These are phyloP conservation scores for Clarias batrachus DNA, from an alignment of 2,113 vertebrate genomes.

Conservation along the genomic window DNA sequence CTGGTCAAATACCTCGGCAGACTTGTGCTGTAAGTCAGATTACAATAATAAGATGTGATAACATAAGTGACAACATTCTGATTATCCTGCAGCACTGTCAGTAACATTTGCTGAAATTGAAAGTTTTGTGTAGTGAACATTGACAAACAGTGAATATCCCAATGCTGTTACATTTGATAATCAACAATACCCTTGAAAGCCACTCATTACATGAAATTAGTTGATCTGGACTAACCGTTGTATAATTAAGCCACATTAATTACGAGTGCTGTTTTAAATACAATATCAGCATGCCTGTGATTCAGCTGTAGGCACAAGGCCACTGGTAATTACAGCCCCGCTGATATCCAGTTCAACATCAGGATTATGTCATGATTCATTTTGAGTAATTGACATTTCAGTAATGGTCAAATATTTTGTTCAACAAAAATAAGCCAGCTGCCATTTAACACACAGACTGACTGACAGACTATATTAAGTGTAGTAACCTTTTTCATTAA, in stretches of 20 bases:
- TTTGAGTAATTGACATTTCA: too few species aligned
- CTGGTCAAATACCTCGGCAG: background rate
- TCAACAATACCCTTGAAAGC: too few species aligned
- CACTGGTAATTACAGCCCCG: background rate
- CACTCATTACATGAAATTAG: too few species aligned
- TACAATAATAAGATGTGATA: background rate
- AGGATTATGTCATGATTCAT: background rate
- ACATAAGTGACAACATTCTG: background rate
- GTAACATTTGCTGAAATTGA: too few species aligned
- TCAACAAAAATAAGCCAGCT: background rate
- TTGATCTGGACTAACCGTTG: too few species aligned
- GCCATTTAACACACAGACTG: background rate
- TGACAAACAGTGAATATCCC: too few species aligned
- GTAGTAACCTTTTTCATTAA: background rate
- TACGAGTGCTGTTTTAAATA: background rate
- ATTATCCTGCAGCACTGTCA: background rate
- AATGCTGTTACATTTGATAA: too few species aligned
- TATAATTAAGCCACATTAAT: background rate
- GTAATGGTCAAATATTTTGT: too few species aligned
- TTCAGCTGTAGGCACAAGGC: too few species aligned
- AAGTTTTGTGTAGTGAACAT: too few species aligned
- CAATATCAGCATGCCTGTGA: background rate
- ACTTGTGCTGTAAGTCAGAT: background rate
- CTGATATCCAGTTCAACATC: background rate
- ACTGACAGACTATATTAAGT: background rate